Base-by-base conservation (phyloP, 2,113 vertebrate genomes). In the Colossoma macropomum region DNA sequence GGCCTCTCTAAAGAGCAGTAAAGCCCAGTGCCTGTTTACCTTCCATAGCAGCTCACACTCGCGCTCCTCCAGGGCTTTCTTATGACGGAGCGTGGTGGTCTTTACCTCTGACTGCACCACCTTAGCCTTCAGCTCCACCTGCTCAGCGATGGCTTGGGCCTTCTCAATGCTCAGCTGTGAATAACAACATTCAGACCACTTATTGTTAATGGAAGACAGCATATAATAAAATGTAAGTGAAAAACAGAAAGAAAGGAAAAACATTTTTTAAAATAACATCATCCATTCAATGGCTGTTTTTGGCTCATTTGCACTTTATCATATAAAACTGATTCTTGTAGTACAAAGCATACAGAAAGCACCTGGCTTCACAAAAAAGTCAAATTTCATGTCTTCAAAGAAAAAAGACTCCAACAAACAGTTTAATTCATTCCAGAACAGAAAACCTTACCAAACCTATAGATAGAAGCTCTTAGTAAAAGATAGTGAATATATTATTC, bases 11-110 rank as follows among this genome's bases (percentile, higher is more conserved):
- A 12, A 63, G 19, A 70, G 34, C 0, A 17, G 10, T 30, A 30
- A 73, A 71, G 38, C 28, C 7, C 19, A 27, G 17, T 71, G 38
- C 17, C 38, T 34, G 32, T 81, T 87, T 94, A 99, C 98, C 97
- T 99, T 99, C 98, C 98, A 98, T 11, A 99, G 93, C 81, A 99
- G 96, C 90, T 99, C 97, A 75, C 97, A 98, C 87, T 99, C 98
- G 0, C 98, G 94, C 87, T 99, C 98, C 88, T 99, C 98, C 89
- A 99, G 92, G 56, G 97, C 97, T 87, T 98, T 98, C 93, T 96
- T 98, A 41, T 99, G 97, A 76, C 96, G 91, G 0, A 97, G 95
- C 0, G 97, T 96, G 32, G 98, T 97, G 0, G 97, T 96, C 88
- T 99, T 99, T 84, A 99, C 97, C 92, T 99, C 98, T 1, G 97